Evolutionary conservation across 2,797 vertebrate species (phyloP), one percentile per base, ranked within the genome.

Genomic region (Chloroceryle amazona): DNA sequence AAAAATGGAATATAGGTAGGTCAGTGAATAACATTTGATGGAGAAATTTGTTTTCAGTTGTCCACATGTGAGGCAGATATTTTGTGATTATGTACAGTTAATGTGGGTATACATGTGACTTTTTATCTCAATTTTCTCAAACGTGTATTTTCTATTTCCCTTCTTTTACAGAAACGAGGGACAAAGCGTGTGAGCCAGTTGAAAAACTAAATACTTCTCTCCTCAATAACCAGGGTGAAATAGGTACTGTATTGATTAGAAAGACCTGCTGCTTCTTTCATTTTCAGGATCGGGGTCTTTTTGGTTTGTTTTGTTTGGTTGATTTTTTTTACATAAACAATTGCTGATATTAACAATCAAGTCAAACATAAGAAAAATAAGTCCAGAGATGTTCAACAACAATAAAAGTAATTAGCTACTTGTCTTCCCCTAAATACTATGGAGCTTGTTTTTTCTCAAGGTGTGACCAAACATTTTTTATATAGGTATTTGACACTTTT

Each of bases 101-200:
- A 42, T 63, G 17, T 18, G 22, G 15, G 1, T 44, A 28, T 76
- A 22, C 2, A 29, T 0, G 1, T 29, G 13, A 49, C 6, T 31
- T 78, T 74, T 35, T 37, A 10, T 35, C 11, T 79, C 19, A 1
- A 0, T 58, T 81, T 67, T 61, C 60, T 82, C 63, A 52, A 61
- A 44, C 20, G 51, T 67, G 18, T 89, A 10, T 51, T 75, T 95
- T 76, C 11, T 63, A 1, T 86, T 91, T 70, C 88, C 19, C 10
- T 83, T 81, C 60, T 73, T 79, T 93, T 87, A 75, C 95, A 98
- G 98, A 98, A 95, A 74, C 67, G 58, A 86, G 60, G 8, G 76
- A 80, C 4, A 60, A 0, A 51, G 12, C 96, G 11, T 99, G 99
- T 81, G 96, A 63, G 0, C 76, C 89, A 16, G 0, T 13, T 4